Percentiles rank a stretch among this genome's conserved stretches.
These are phyloP conservation scores for Athalia rosae DNA, from an alignment of 2,888 invertebrate genomes.

Conservation along the genomic window DNA sequence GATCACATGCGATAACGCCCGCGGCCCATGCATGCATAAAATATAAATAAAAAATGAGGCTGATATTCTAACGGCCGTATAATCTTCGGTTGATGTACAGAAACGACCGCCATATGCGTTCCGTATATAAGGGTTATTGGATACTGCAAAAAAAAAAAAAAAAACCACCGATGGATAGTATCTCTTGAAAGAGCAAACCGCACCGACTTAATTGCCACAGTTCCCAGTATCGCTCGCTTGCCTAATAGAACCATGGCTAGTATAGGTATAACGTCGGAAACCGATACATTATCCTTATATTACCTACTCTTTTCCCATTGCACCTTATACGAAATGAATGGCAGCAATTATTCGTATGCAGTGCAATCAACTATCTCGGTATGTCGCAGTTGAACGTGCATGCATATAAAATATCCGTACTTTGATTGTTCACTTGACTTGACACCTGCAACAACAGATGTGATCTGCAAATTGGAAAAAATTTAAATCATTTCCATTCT, in stretches of 20 bases:
- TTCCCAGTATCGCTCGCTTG: conserved; percentile 35
- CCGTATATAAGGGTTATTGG: too few relatives aligned
- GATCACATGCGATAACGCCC: too few relatives aligned
- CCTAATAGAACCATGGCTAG: background rate
- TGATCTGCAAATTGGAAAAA: background rate
- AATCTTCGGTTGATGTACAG: background rate
- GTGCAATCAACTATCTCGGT: background rate
- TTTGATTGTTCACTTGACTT: background rate
- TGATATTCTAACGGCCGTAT: background rate
- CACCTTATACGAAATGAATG: background rate
- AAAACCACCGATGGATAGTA: conserved; percentile 32
- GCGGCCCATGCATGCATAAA: too few relatives aligned
- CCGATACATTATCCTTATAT: conserved; percentile 36
- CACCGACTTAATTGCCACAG: conserved; percentile 37
- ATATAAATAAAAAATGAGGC: conserved; percentile 4
- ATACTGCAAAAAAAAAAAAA: background rate
- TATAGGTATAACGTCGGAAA: conserved; percentile 19
- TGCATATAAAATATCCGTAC: background rate
- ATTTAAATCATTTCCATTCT: too few relatives aligned
- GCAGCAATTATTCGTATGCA: background rate
- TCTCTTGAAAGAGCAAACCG: conserved; percentile 43
- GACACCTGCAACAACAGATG: too few relatives aligned
- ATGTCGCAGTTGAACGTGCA: background rate
- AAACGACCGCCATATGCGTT: conserved; percentile 20
- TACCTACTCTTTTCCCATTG: conserved; percentile 20